Base-by-base conservation (phyloP, 2,113 vertebrate species). In the Elephantulus edwardii region DNA sequence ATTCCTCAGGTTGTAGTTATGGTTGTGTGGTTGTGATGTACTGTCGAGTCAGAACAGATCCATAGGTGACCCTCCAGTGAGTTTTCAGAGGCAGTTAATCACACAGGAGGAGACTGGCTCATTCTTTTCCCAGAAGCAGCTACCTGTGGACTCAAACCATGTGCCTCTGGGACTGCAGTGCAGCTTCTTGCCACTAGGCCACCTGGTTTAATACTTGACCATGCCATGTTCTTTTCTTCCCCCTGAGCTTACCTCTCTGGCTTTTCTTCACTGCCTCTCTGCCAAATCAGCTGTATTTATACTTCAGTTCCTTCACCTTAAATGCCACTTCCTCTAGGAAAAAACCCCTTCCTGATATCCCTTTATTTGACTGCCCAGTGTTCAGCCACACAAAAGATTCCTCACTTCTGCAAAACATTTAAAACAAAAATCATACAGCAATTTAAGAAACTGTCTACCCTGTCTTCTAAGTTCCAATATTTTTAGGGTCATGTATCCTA, bases 271-370 rank as follows among this genome's bases (percentile, higher is more conserved):
- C 28, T 44, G 28, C 44, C 35, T 79, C 42, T 50, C 22, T 30
- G 74, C 35, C 44, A 78, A 62, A 91, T 72, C 79, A 90, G 46
- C 24, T 76, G 22, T n/a, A 42, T 68, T 58, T 44, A 78, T 52
- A 16, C 48, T 64, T 90, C 35, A 54, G 60, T 74, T 81, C 38
- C n/a, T 76, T 54, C 14, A 66, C 22, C 38, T 33, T 87, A 60
- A 86, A 54, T 42, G 64, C 83, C 60, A 68, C 40, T 83, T 84
- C 42, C 64, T 90, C 40, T n/a, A 74, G 42, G 91, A 22, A 68
- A 80, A 80, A 89, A 50, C 11, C 40, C 83, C 62, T 83, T n/a
- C 38, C 33, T n/a, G 85, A 33, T 24, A 76, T 38, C 22, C 24
- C n/a, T 70, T 81, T 30, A n/a, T n/a, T n/a, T n/a, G n/a, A n/a